Evolutionary conservation across 2,888 invertebrate species (phyloP), one percentile per base, ranked within the genome.

Genomic region (Spilosoma lubricipeda): DNA sequence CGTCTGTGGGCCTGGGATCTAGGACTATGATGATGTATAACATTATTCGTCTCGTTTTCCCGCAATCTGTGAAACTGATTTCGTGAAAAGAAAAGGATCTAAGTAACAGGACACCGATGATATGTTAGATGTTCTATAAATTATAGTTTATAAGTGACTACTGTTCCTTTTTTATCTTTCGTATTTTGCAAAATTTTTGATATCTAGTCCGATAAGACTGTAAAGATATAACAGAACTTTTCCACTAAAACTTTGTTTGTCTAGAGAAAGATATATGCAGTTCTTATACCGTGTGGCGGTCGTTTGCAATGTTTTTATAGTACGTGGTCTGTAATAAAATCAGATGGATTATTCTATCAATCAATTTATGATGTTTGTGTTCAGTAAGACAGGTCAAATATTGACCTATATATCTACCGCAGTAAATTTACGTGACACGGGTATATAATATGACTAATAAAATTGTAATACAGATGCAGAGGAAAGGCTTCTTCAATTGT

Each of bases 281-380:
- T n/a, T n/a, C 11, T n/a, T 56, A 30, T 15, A 30, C 30, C 1
- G 2, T 18, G 18, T 63, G 18, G 30, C 18, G 7, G 15, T 30
- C 30, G 63, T 18, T 18, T 30, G 13, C 18, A 63, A 30, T 63
- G 15, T 13, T 63, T 2, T 63, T 27, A 13, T 27, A 13, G 13
- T 13, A 63, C 63, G 63, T 7, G 30, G 63, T 8, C 1, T 63
- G 63, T 63, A 30, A 30, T 63, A 63, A 63, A 30, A 63, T 30
- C 30, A 30, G 18, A 63, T 15, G 30, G 63, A 30, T 63, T 7
- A 18, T 18, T 30, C 30, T 63, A 30, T 18, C 30, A 63, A 63
- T 63, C 27, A 30, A 63, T 30, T 63, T 63, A 63, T 18, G 63
- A 63, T 30, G 63, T 63, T 63, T 63, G 63, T 63, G 15, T 63